Evolutionary conservation across 2,888 invertebrate species (phyloP).

Genomic region (Erebia ligea): DNA sequence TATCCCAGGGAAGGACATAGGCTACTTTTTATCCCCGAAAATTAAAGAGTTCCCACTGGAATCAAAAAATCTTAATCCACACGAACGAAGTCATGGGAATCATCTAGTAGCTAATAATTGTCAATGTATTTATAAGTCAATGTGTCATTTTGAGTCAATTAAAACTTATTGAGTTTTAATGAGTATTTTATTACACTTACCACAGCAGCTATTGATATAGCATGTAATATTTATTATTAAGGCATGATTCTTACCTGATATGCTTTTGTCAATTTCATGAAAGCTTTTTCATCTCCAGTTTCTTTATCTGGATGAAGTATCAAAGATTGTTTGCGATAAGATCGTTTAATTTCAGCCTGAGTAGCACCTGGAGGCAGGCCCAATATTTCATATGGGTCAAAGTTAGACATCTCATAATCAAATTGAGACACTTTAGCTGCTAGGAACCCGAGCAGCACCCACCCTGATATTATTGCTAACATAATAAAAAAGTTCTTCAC

Average conservation of each 20-base stretch:
- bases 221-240: no score
- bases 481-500: constrained; percentile 92
- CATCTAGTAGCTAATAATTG: no score
- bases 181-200: no score
- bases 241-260: constrained; percentile 85
- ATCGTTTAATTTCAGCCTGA: constrained; percentile 95
- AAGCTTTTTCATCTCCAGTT: constrained; percentile 97
- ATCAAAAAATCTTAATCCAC: no score
- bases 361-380: constrained; percentile 94
- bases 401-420: constrained; percentile 99
- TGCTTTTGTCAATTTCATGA: constrained; percentile 98
- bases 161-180: no score
- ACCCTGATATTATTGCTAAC: constrained; percentile 90
- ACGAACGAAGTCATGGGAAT: no score
- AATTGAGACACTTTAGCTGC: constrained; percentile 97
- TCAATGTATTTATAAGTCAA: no score
- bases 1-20: no score
- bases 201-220: no score
- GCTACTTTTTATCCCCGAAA: no score
- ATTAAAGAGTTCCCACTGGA: no score
- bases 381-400: constrained; percentile 98
- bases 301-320: constrained; percentile 99
- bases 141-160: no score
- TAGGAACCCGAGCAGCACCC: constrained; percentile 90
- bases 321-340: constrained; percentile 96